These are phyloP conservation scores for Alca torda DNA, from an alignment of 2,797 vertebrate species.

Conservation along the genomic window DNA sequence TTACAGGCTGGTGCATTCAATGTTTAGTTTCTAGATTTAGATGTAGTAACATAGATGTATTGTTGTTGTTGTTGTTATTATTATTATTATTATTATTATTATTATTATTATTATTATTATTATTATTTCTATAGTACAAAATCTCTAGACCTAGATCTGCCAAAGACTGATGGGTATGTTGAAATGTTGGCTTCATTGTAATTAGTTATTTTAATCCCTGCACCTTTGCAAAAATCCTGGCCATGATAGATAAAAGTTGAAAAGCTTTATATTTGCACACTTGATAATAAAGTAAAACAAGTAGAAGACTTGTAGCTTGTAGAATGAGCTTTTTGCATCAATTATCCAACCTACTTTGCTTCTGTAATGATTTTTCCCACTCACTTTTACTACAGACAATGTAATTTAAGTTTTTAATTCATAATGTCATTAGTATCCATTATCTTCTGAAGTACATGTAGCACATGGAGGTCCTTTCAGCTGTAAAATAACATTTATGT, in stretches of 20 bases:
- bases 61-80: neutral
- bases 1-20: neutral
- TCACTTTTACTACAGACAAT: neutral
- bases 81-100: neutral
- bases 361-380: neutral
- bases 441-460: neutral
- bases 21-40: neutral
- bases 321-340: neutral
- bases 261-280: neutral
- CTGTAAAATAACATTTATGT: neutral
- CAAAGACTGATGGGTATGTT: neutral
- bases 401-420: neutral
- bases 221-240: neutral
- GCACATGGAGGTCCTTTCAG: neutral
- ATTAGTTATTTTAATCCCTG: neutral
- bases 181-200: neutral
- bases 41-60: neutral
- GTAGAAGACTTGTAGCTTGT: neutral
- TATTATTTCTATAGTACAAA: neutral
- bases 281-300: neutral
- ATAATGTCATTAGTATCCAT: neutral
- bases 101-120: neutral
- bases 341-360: neutral
- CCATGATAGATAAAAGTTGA: neutral
- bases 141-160: neutral